Evolutionary conservation across 2,888 invertebrate species (phyloP), one percentile per base, ranked within the genome.

Genomic region (Scaptomyza cyrtandrae): DNA sequence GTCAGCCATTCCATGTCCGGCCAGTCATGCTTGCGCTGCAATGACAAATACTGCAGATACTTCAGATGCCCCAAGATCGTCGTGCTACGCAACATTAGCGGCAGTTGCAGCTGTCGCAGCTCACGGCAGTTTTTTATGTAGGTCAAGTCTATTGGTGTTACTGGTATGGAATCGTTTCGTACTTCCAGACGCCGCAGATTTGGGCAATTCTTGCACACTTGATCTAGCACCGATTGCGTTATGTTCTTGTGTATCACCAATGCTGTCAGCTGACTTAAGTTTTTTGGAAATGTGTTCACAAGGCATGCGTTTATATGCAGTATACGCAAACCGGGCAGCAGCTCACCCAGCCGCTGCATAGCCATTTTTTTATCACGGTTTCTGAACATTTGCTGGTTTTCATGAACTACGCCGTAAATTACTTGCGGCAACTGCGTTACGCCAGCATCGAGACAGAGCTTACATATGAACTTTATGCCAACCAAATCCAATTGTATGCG

Each of bases 11-110:
- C 69, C 45, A 55, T 19, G 24, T 27, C 59, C 9, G 56, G 48
- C 77, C 82, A 79, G 1, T 59, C 53, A 10, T 54, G 58, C n/a
- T 39, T 44, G 0, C 59, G 75, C 14, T 81, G 67, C 58, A 81
- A 48, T 6, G 69, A 60, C 13, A 81, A 24, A 0, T 48, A 13
- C 13, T 29, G 33, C 5, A 81, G 39, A n/a, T 82, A 35, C 0
- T 0, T 6, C 48, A 81, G 39, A 0, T 61, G 13, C 31, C 63
- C 44, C 4, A 82, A 9, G 43, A 61, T 14, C 24, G 27, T 6
- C 1, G 63, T 48, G 0, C 56, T 11, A 7, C 16, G 52, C 10
- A 79, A 1, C 45, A 68, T 46, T 11, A 81, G 50, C 0, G 81
- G 85, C 48, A 81, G 11, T 9, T 53, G 43, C 16, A 79, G 16